These are phyloP conservation scores for Sesamia inferens DNA, from an alignment of 2,888 invertebrate species.

Conservation along the genomic window DNA sequence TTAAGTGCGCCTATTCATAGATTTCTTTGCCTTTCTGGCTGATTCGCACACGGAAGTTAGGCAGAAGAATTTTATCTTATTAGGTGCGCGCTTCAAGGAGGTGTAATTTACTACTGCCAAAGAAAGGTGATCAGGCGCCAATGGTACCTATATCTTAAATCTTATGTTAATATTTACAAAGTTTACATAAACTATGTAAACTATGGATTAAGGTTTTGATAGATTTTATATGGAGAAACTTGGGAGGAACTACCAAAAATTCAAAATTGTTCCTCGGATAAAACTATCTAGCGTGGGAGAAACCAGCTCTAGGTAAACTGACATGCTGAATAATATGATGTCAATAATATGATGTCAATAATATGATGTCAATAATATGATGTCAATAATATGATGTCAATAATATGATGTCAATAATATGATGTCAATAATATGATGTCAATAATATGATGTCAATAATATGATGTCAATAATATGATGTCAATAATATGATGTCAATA, in stretches of 20 bases:
- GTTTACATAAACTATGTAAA: neutral
- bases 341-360: too few relatives aligned
- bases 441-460: too few relatives aligned
- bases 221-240: too few relatives aligned
- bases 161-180: conserved; percentile 5
- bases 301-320: neutral
- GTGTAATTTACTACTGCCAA: conserved; percentile 24
- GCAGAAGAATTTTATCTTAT: conserved; percentile 27
- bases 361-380: too few relatives aligned
- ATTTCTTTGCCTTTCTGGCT: conserved; percentile 36
- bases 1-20: conserved; percentile 39
- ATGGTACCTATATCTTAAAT: neutral
- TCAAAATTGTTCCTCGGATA: too few relatives aligned
- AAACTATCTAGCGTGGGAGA: too few relatives aligned
- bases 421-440: too few relatives aligned
- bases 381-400: too few relatives aligned
- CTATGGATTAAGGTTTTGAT: neutral
- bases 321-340: neutral
- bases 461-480: too few relatives aligned
- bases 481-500: too few relatives aligned
- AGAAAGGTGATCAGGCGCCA: conserved; percentile 19
- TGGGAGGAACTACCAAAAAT: too few relatives aligned
- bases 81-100: conserved; percentile 10
- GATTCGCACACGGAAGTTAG: conserved; percentile 29
- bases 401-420: too few relatives aligned